Conservation (phyloP, 2,888 invertebrate species). For the Nemotelus nigrinus region DNA sequence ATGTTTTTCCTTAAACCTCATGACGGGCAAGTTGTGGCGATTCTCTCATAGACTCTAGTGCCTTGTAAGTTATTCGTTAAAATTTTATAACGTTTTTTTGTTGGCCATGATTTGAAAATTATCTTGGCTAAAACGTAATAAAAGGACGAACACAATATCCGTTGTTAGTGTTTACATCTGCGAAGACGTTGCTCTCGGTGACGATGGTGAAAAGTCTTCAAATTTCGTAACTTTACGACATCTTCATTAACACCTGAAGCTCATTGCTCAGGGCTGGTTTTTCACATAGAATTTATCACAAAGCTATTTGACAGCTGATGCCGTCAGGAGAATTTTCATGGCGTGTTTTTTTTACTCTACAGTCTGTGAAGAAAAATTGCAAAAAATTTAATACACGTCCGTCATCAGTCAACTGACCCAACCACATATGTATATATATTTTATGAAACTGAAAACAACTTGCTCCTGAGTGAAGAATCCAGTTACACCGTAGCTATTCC, state of each 20-base stretch:
- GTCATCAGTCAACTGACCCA: no score
- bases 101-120: not conserved
- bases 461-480: no score
- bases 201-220: constrained; percentile 27
- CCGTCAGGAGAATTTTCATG: not conserved
- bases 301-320: not conserved
- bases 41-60: constrained; percentile 4
- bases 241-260: constrained; percentile 44
- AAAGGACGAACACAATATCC: not conserved
- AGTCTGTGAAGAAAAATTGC: not conserved
- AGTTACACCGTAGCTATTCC: no score
- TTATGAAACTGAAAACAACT: no score
- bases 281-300: constrained; percentile 26
- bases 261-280: not conserved
- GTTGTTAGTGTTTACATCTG: not conserved
- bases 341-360: not conserved
- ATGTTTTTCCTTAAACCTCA: constrained; percentile 3
- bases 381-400: not conserved
- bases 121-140: no score
- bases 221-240: constrained; percentile 24
- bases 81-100: not conserved
- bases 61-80: not conserved
- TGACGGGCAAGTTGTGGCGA: constrained; percentile 7
- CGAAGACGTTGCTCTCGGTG: constrained; percentile 8
- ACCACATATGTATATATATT: no score